A percentile compares a stretch with the other conserved stretches of the same genome.
Conservation (phyloP, 2,113 vertebrate species). For the Piprites chloris region DNA sequence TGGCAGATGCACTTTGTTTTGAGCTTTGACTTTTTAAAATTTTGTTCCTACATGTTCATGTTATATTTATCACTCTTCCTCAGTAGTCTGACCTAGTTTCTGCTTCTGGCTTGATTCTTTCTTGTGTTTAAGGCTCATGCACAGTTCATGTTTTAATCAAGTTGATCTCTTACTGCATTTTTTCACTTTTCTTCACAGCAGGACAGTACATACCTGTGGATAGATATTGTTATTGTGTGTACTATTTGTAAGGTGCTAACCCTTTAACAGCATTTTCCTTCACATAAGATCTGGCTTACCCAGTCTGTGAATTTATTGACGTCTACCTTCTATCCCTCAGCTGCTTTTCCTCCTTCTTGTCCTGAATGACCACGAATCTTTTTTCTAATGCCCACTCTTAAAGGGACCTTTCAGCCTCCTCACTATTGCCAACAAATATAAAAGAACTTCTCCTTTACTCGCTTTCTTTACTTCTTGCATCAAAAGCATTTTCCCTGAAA, state of each 20-base stretch:
- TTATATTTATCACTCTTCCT: conserved; percentile 41
- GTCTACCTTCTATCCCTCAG: not conserved
- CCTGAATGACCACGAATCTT: not conserved
- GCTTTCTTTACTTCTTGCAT: not conserved
- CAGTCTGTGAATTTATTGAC: not conserved
- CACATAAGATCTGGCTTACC: not conserved
- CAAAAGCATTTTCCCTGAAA: not conserved
- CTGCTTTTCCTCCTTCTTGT: not conserved
- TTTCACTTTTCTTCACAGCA: not conserved
- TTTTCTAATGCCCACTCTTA: not conserved
- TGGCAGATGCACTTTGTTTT: conserved; percentile 18
- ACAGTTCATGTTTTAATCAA: conserved; percentile 20
- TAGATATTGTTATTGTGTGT: not conserved
- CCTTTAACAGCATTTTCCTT: not conserved
- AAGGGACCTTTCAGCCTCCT: not conserved
- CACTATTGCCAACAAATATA: not conserved
- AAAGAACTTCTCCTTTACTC: not conserved
- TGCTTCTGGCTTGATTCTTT: conserved; percentile 1
- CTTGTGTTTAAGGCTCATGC: not conserved
- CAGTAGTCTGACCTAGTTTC: conserved; percentile 48
- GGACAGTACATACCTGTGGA: not conserved
- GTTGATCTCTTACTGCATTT: not conserved
- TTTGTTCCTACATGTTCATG: conserved; percentile 16
- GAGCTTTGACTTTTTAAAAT: conserved; percentile 12
- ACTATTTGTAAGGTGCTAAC: not conserved